Percentiles rank a stretch among this genome's conserved stretches.
Conservation (phyloP, 1,140 invertebrate genomes). For the Lepidurus couesii region DNA sequence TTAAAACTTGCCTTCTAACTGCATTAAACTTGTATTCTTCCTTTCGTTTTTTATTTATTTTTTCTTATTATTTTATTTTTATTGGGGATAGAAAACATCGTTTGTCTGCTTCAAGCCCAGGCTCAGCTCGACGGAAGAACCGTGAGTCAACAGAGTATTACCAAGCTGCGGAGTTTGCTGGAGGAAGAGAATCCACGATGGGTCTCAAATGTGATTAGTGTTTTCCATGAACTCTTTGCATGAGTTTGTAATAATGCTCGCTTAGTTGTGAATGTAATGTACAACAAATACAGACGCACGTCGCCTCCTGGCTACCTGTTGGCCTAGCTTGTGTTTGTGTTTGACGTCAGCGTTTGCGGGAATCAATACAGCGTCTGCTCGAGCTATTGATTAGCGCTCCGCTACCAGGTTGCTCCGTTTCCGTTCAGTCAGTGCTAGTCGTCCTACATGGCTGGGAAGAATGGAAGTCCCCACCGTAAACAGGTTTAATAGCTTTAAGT, state of each 20-base stretch:
- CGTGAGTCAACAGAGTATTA: background rate
- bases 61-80: background rate
- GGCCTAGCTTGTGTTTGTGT: background rate
- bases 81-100: background rate
- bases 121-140: background rate
- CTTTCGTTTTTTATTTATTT: background rate
- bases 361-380: constrained; percentile 17
- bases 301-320: constrained; percentile 7
- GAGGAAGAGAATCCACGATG: background rate
- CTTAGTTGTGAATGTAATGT: background rate
- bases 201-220: background rate
- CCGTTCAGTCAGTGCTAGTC: background rate
- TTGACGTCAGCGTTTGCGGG: background rate
- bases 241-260: background rate
- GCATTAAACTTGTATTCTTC: background rate
- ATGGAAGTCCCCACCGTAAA: background rate
- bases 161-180: background rate
- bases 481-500: background rate
- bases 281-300: background rate
- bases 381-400: constrained; percentile 13
- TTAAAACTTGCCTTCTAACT: background rate
- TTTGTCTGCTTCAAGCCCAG: constrained; percentile 6
- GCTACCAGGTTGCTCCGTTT: constrained; percentile 18
- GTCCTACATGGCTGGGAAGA: background rate
- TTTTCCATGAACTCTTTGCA: background rate